Percentiles rank a stretch among this genome's conserved stretches.
phyloP scores from a whole-genome alignment of 2,797 vertebrate genomes.

The Phyllotis vaccarum region DNA sequence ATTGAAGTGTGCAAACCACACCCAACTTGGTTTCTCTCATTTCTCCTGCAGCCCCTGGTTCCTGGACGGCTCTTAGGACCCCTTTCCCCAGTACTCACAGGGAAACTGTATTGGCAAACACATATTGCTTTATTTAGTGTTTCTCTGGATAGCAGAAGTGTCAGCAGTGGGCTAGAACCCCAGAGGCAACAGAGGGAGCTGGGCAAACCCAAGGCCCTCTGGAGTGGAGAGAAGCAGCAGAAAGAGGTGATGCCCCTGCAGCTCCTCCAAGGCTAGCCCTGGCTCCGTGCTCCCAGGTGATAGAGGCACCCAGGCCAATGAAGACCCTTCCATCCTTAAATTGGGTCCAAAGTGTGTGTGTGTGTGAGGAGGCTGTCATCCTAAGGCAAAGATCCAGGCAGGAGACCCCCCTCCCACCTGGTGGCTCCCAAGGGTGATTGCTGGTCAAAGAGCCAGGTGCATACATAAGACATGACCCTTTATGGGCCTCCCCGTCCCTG shows the following conservation, averaged over 20 bases:
- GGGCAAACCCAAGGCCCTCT: constrained; percentile 13
- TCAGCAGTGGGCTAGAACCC: constrained; percentile 71
- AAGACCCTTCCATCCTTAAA: constrained; percentile 2
- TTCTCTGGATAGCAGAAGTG: constrained; percentile 80
- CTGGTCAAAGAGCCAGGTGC: constrained; percentile 74
- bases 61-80: neutral
- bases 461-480: constrained; percentile 50
- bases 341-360: neutral
- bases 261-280: constrained; percentile 39
- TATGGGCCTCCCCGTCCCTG: neutral
- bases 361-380: neutral
- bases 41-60: neutral
- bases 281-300: neutral
- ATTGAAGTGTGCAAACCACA: neutral
- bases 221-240: constrained; percentile 60
- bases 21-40: neutral
- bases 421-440: constrained; percentile 59
- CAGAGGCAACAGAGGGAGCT: constrained; percentile 41
- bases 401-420: constrained; percentile 42
- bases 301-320: neutral
- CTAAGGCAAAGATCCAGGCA: constrained; percentile 68
- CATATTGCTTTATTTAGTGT: constrained; percentile 85
- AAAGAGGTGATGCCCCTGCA: constrained; percentile 71
- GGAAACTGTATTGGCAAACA: constrained; percentile 72
- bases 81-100: neutral